Percentiles rank a stretch among this genome's conserved stretches.
Conservation (phyloP, 2,113 vertebrate genomes). For the Ailurus styani region DNA sequence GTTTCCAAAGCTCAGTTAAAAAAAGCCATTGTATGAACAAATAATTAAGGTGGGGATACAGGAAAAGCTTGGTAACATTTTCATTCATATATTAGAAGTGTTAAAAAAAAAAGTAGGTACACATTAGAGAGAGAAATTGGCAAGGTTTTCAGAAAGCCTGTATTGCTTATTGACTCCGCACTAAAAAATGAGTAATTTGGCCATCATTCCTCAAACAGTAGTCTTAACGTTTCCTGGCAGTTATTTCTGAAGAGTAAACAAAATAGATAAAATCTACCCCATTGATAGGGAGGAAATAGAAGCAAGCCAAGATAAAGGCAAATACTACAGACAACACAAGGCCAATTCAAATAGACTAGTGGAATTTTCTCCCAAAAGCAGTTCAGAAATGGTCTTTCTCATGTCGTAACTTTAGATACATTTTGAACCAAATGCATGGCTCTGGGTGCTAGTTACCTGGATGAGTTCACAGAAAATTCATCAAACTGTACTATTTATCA, state of each 20-base stretch:
- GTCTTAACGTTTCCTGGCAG: constrained; percentile 11
- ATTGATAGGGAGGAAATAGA: constrained; percentile 37
- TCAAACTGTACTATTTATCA: background rate
- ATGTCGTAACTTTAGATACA: background rate
- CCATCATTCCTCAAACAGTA: constrained; percentile 45
- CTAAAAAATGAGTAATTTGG: constrained; percentile 39
- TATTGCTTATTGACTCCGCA: background rate
- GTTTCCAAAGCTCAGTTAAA: constrained; percentile 13
- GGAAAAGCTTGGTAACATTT: constrained; percentile 4
- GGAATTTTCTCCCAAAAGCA: constrained; percentile 13
- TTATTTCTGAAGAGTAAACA: constrained; percentile 49
- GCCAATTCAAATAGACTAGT: background rate
- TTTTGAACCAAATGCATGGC: constrained; percentile 23
- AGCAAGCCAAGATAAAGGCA: constrained; percentile 37
- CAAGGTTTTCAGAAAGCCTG: constrained; percentile 5
- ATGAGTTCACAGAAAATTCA: constrained; percentile 28
- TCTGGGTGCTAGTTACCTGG: background rate
- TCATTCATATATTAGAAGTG: constrained; percentile 15
- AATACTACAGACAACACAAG: background rate
- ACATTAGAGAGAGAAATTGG: constrained; percentile 35
- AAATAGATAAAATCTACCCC: constrained; percentile 39
- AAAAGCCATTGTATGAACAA: background rate
- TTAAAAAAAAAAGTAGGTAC: background rate
- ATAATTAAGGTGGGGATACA: background rate
- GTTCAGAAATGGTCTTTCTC: constrained; percentile 34